A percentile compares a stretch with the other conserved stretches of the same genome.
phyloP scores from a whole-genome alignment of 2,113 vertebrate species.

The Phoxinus phoxinus region DNA sequence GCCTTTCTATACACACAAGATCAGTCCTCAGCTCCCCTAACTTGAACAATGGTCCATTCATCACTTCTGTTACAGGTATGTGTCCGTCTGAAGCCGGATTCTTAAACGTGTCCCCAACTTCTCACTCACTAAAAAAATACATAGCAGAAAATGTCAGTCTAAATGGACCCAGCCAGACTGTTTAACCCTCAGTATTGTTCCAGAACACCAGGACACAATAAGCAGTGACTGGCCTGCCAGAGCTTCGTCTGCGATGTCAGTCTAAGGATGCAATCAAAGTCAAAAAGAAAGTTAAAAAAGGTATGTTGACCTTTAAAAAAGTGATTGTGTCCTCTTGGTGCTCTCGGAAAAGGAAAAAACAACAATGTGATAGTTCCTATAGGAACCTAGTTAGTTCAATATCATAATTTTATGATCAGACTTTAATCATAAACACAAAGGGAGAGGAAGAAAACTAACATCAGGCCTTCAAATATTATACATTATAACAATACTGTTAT shows the following conservation, averaged over 20 bases:
- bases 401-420: not conserved
- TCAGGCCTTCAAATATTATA: not conserved
- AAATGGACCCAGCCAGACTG: not conserved
- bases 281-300: not conserved
- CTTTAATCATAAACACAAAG: not conserved
- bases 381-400: not conserved
- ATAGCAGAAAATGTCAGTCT: not conserved
- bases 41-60: constrained; percentile 54
- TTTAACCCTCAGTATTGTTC: not conserved
- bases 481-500: not conserved
- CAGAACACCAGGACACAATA: not conserved
- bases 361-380: not conserved
- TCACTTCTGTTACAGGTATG: constrained; percentile 1
- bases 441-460: not conserved
- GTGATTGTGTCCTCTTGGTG: not conserved
- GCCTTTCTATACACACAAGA: not conserved
- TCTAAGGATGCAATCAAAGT: not conserved
- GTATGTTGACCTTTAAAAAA: no score
- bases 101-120: not conserved
- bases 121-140: constrained; percentile 22
- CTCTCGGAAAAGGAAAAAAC: not conserved
- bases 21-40: not conserved
- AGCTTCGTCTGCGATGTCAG: constrained; percentile 16
- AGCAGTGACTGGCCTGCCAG: not conserved
- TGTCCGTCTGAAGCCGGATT: not conserved